Base-by-base conservation (phyloP, 1,140 invertebrate species). In the Eriosoma lanigerum region DNA sequence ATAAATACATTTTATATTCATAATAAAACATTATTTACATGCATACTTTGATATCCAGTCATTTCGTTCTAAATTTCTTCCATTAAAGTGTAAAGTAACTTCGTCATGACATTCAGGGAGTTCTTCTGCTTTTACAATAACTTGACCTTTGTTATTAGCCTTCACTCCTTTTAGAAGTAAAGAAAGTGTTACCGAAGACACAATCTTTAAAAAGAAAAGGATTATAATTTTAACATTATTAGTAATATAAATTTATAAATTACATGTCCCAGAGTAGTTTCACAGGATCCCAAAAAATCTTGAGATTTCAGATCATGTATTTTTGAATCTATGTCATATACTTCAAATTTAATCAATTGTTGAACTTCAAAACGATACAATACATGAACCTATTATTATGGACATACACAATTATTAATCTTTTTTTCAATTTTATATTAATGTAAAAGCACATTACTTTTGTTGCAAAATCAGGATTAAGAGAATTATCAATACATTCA, bases 401-500 rank as follows among this genome's bases (percentile, higher is more conserved):
- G 21, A 54, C 0, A 78, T 10, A 56, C 0, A 50, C 26, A 82
- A 54, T n/a, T 15, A 50, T 50, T 32, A 29, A 29, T 21, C 29
- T 50, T 50, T 21, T 29, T 50, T 50, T n/a, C 8, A 15, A 17
- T 80, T 24, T 26, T 21, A 48, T 48, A 62, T 62, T 13, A 80
- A 62, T 44, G 26, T 4, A 52, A n/a, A 48, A 17, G 24, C 19
- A 56, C 38, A 58, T 81, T 81, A 84, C 88, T 82, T 88, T 87
- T 38, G 86, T 87, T 17, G 86, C 84, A 86, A 90, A 91, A 82
- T 89, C 87, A n/a, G 90, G 90, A 83, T 90, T 87, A 52, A 89
- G 83, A 50, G 84, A 86, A 84, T 91, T 90, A 80, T 86, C 84
- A 68, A 91, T 87, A 73, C 86, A 87, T 85, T 91, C 90, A 48